Evolutionary conservation across 2,888 invertebrate genomes (phyloP), one percentile per base, ranked within the genome.

Genomic region (Ormyrus thymus): DNA sequence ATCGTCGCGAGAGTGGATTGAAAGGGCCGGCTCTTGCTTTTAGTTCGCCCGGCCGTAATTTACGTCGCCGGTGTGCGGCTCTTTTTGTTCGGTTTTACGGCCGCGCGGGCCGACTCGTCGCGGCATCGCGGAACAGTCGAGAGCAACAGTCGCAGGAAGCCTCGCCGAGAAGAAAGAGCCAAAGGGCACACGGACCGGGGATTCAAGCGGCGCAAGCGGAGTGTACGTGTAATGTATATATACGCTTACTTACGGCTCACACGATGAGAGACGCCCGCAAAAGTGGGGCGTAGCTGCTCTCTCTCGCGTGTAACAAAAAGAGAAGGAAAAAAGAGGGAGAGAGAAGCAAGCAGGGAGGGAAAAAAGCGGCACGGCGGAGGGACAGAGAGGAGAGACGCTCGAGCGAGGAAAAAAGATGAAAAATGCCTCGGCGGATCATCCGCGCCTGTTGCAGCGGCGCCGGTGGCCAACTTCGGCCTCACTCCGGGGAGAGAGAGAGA

Each of bases 401-500:
- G 29, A 29, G 29, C 29, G 51, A 51, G 11, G 6, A 61, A 43
- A 61, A 61, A 43, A 11, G 61, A 61, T 43, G 61, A 61, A 11
- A 61, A 61, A 61, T 61, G 61, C 61, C 61, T 61, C 61, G 29
- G 61, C 43, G 61, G 43, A 61, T 43, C 61, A 43, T 61, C 29
- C 11, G 61, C 61, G 29, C 29, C 29, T 29, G 29, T 29, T 43
- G 61, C 43, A 55, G 55, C 55, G 11, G 55, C n/a, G 13, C 11
- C 9, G 51, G 55, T 29, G 29, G 29, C 29, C 29, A 29, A 58
- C 13, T 58, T 13, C 9, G 6, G 9, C 58, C 6, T 15, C 29
- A 9, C 29, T 59, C 9, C 9, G 10, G 10, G 15, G 29, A 15
- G 51, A 29, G 51, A 43, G 15, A 64, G 46, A 48, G n/a, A 64